These are phyloP conservation scores for Caenorhabditis brenneri DNA, from an alignment of 1,140 invertebrate species.

Conservation along the genomic window DNA sequence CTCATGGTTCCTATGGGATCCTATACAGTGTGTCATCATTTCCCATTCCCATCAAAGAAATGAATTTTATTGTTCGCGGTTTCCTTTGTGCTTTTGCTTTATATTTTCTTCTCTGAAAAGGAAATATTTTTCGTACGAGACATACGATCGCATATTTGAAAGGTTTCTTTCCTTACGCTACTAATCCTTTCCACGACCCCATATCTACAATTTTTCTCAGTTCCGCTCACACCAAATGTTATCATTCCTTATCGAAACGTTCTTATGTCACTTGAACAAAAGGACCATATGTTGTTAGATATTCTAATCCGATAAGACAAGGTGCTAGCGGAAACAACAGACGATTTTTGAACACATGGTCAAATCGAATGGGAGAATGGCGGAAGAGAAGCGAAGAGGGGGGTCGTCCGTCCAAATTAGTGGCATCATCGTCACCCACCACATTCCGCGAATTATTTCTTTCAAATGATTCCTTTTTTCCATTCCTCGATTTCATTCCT, in stretches of 20 bases:
- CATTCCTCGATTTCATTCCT: background rate
- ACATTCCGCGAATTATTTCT: conserved; percentile 42
- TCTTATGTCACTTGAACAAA: background rate
- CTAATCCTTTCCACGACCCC: background rate
- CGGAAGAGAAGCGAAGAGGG: background rate
- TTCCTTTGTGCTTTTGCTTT: background rate
- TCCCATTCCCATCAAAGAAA: too few relatives aligned
- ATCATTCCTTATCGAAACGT: conserved; percentile 13
- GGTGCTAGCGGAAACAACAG: conserved; percentile 37
- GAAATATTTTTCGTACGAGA: background rate
- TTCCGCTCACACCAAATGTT: background rate
- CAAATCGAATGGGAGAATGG: background rate
- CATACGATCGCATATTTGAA: background rate
- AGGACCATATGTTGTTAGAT: background rate
- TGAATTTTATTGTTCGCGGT: background rate
- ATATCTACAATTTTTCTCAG: background rate
- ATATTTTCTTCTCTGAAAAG: background rate
- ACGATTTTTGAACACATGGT: conserved; percentile 40
- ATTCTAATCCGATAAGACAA: conserved; percentile 32
- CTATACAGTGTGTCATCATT: too few relatives aligned
- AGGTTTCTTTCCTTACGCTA: background rate
- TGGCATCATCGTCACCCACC: conserved; percentile 32
- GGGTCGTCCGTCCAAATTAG: conserved; percentile 39
- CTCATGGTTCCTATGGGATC: too few relatives aligned
- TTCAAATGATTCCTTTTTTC: background rate